phyloP scores from a whole-genome alignment of 2,888 invertebrate genomes.

The Diaprepes abbreviatus region DNA sequence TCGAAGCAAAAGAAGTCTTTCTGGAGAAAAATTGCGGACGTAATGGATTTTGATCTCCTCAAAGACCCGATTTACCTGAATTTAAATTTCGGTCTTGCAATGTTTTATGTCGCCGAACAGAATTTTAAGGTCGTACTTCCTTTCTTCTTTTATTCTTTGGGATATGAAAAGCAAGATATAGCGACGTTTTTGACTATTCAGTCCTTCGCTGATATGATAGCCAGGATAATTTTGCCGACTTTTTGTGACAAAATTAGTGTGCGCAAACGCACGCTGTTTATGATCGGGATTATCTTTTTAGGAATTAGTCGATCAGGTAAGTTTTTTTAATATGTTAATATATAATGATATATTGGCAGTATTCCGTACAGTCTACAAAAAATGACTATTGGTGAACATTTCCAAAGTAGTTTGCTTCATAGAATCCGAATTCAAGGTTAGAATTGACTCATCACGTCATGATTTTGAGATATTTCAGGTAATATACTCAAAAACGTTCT shows the following conservation, averaged over 20 bases:
- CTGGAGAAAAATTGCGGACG: slow-evolving; percentile 69
- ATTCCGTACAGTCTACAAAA: no score
- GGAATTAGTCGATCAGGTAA: no score
- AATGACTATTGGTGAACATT: no score
- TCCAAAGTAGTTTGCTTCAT: no score
- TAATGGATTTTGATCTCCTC: slow-evolving; percentile 79
- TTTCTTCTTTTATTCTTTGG: slow-evolving; percentile 59
- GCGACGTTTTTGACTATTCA: slow-evolving; percentile 82
- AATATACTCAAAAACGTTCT: no score
- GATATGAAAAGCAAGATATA: slow-evolving; percentile 73
- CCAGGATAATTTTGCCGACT: slow-evolving; percentile 79
- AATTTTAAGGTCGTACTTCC: slow-evolving; percentile 73
- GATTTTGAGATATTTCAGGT: no score
- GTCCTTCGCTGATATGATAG: slow-evolving; percentile 81
- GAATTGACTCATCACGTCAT: no score
- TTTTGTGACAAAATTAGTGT: slow-evolving; percentile 77
- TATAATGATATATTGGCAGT: no score
- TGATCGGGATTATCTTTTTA: no score
- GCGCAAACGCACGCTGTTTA: no score
- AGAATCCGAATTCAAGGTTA: no score
- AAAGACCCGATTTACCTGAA: slow-evolving; percentile 81
- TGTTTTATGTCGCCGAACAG: slow-evolving; percentile 81
- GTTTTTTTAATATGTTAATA: no score
- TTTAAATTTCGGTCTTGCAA: slow-evolving; percentile 78
- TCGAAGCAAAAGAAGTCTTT: slow-evolving; percentile 56